phyloP scores from a whole-genome alignment of 2,888 invertebrate genomes.

The Eristalinus aeneus region DNA sequence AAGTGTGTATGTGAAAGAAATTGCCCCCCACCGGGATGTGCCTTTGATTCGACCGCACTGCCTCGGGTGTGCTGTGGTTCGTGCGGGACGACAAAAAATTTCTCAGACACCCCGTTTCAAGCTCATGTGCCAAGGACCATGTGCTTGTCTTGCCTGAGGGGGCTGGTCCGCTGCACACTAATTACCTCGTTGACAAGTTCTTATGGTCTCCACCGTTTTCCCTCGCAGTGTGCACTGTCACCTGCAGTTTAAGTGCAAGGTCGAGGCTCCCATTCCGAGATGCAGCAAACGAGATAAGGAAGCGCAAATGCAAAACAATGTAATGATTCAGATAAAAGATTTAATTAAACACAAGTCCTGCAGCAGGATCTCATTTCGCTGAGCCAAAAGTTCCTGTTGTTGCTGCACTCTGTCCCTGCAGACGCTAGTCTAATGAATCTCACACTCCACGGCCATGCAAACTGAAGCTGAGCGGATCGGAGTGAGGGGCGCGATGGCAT shows the following conservation, averaged over 20 bases:
- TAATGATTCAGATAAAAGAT: slow-evolving; percentile 49
- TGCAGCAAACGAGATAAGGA: not conserved
- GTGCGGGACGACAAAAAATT: not conserved
- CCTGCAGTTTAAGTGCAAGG: not conserved
- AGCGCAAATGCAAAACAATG: slow-evolving; percentile 26
- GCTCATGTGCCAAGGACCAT: not conserved
- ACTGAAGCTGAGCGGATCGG: not conserved
- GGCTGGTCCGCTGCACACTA: not conserved
- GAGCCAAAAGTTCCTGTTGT: not conserved
- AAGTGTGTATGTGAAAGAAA: not conserved
- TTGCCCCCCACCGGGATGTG: not conserved
- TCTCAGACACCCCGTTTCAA: not conserved
- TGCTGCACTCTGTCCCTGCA: not conserved
- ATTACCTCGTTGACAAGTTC: not conserved
- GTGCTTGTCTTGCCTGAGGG: not conserved
- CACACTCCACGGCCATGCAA: not conserved
- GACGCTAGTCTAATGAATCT: not conserved
- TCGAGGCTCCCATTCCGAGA: not conserved
- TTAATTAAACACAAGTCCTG: slow-evolving; percentile 55
- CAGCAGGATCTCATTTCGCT: not conserved
- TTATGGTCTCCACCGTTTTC: not conserved
- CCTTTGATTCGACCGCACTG: not conserved
- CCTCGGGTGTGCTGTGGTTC: not conserved
- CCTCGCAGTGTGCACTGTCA: not conserved
- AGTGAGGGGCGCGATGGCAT: not conserved